These are phyloP conservation scores for Drosophila anceps DNA, from an alignment of 2,888 invertebrate genomes.

Conservation along the genomic window DNA sequence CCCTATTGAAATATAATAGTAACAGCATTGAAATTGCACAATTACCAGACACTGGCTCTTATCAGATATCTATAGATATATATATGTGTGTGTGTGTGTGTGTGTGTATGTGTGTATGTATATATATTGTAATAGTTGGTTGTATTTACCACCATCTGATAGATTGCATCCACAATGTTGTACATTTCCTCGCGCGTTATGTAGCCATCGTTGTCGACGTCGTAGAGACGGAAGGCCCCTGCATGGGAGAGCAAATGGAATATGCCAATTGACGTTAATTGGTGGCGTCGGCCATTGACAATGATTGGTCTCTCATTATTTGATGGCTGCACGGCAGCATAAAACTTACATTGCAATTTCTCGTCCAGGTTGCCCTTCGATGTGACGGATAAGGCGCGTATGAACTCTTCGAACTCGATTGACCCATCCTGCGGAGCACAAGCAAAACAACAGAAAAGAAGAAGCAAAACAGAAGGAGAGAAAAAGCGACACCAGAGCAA, in stretches of 20 bases:
- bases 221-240: slow-evolving; percentile 98
- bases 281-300: slow-evolving; percentile 14
- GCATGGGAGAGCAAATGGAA: slow-evolving; percentile 14
- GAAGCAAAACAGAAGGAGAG: slow-evolving; percentile 23
- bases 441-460: slow-evolving; percentile 26
- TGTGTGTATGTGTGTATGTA: not conserved
- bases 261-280: slow-evolving; percentile 51
- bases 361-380: slow-evolving; percentile 99
- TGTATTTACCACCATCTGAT: slow-evolving; percentile 97
- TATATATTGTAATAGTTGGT: not conserved
- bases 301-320: slow-evolving; percentile 32
- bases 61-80: not conserved
- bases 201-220: slow-evolving; percentile 98
- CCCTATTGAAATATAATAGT: slow-evolving; percentile 87
- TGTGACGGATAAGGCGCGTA: slow-evolving; percentile 98
- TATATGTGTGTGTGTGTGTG: not conserved
- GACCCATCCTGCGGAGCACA: slow-evolving; percentile 93
- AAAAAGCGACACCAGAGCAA: slow-evolving; percentile 47
- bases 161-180: slow-evolving; percentile 98
- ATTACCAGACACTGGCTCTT: not conserved
- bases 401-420: slow-evolving; percentile 99
- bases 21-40: slow-evolving; percentile 20
- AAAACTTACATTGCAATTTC: slow-evolving; percentile 97
- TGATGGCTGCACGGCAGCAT: not conserved
- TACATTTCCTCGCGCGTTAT: slow-evolving; percentile 98